Evolutionary conservation across 1,140 invertebrate genomes (phyloP).

Genomic region (Phocides pigmalion): DNA sequence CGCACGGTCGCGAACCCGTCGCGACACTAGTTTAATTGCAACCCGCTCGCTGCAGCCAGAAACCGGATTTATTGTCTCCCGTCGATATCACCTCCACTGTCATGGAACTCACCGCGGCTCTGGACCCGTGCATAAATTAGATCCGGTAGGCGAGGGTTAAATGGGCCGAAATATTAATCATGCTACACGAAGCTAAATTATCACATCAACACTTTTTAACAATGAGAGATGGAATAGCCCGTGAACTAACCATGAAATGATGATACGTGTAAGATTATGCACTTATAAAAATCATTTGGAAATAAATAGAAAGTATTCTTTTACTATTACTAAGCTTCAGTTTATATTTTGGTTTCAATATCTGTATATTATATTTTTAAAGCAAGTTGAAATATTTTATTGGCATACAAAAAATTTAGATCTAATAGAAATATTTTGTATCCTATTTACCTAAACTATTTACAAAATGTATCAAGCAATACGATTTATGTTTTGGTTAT

Average conservation of each 20-base stretch:
- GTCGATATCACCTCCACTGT: constrained; percentile 68
- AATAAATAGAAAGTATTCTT: background rate
- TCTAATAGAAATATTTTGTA: no score
- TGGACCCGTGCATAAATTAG: constrained; percentile 50
- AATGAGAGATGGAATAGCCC: constrained; percentile 30
- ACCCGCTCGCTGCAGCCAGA: constrained; percentile 65
- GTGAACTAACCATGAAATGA: constrained; percentile 22
- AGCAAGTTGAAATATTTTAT: no score
- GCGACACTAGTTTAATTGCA: constrained; percentile 82
- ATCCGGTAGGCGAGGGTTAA: constrained; percentile 46
- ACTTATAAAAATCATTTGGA: constrained; percentile 4
- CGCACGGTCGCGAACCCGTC: constrained; percentile 77
- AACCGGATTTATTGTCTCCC: constrained; percentile 80
- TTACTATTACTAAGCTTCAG: constrained; percentile 2
- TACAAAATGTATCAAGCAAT: no score
- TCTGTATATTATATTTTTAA: no score
- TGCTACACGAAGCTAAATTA: constrained; percentile 30
- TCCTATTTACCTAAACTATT: no score
- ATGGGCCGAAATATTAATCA: constrained; percentile 42
- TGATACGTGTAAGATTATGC: constrained; percentile 23
- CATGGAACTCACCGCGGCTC: constrained; percentile 51
- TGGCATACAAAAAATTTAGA: no score
- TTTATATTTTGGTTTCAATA: no score
- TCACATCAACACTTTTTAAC: constrained; percentile 35
- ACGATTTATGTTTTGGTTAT: no score